Evolutionary conservation across 2,797 vertebrate species (phyloP).

Genomic region (Glyptemys insculpta): DNA sequence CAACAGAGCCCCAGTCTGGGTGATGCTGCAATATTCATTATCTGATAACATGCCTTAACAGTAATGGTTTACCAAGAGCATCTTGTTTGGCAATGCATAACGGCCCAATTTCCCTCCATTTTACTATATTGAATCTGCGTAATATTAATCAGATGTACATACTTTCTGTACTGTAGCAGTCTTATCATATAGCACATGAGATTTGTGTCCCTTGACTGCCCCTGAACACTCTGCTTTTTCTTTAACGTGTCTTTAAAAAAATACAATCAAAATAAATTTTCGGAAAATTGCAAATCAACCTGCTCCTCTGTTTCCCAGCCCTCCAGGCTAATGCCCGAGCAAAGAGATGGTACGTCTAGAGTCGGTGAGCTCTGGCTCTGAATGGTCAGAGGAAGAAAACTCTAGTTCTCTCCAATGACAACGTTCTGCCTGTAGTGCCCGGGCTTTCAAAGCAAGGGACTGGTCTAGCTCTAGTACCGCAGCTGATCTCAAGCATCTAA

Average conservation of each 20-base stretch:
- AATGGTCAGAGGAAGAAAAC: background rate
- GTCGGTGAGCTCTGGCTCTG: background rate
- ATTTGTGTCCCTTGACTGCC: background rate
- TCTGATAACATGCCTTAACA: background rate
- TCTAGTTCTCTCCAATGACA: background rate
- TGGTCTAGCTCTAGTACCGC: background rate
- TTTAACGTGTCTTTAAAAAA: slow-evolving; percentile 11
- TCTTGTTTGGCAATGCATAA: background rate
- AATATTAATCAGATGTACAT: background rate
- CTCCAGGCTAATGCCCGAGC: background rate
- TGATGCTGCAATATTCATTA: background rate
- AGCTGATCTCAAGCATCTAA: background rate
- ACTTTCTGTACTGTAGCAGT: background rate
- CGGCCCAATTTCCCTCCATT: background rate
- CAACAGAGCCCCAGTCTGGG: background rate
- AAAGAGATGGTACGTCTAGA: background rate
- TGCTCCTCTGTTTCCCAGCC: background rate
- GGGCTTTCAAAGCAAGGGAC: background rate
- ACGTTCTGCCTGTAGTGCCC: background rate
- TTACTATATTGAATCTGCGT: background rate
- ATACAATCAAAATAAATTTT: background rate
- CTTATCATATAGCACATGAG: rapidly evolving
- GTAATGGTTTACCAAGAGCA: background rate
- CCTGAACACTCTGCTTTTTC: background rate
- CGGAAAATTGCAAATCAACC: background rate